These are phyloP conservation scores for Tokudaia muenninki DNA, from an alignment of 2,797 vertebrate species.

Conservation along the genomic window DNA sequence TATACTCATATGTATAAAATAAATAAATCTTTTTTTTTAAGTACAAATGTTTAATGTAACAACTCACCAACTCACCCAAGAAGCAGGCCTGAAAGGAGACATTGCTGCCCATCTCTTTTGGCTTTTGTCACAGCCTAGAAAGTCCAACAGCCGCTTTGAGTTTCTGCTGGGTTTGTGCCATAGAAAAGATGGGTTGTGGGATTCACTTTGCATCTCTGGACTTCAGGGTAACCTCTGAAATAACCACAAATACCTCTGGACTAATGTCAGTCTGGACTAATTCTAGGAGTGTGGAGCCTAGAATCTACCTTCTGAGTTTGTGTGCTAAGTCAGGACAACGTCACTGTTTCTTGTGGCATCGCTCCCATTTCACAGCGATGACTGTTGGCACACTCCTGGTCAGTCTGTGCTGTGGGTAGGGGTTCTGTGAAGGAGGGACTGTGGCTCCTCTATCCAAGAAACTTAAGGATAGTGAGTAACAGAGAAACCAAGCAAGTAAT, in stretches of 20 bases:
- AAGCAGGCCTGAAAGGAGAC: neutral
- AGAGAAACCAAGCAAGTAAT: neutral
- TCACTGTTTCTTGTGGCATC: neutral
- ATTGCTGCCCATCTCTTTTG: neutral
- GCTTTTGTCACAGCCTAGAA: neutral
- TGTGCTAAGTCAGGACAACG: neutral
- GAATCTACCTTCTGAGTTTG: neutral
- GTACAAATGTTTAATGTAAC: neutral
- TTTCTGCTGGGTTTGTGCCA: neutral
- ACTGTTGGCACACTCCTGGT: neutral
- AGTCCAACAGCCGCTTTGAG: neutral
- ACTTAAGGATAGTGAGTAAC: neutral
- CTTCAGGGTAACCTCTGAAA: slow-evolving; percentile 16
- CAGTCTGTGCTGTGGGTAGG: neutral
- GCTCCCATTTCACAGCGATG: neutral
- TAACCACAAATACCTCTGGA: slow-evolving; percentile 18
- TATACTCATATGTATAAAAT: no score
- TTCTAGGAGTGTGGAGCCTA: neutral
- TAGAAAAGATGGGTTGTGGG: neutral
- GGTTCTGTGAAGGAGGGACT: neutral
- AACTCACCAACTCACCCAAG: neutral
- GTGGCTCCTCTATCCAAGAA: neutral
- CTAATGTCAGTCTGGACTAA: neutral
- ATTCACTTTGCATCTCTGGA: neutral
- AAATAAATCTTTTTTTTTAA: no score